phyloP scores from a whole-genome alignment of 2,888 invertebrate species.

The Hoplodrina ambigua region DNA sequence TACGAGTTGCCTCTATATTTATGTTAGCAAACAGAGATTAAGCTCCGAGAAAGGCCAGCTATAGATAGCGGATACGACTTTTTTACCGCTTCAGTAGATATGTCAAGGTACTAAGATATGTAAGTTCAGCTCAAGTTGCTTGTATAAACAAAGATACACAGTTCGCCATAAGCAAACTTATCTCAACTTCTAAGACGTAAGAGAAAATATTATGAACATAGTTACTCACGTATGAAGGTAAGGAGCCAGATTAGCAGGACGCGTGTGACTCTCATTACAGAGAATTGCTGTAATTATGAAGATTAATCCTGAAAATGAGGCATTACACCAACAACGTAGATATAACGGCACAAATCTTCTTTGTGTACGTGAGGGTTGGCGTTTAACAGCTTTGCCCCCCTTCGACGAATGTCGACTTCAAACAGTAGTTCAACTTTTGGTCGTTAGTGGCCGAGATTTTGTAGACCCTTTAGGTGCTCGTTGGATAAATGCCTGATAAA shows the following conservation, averaged over 20 bases:
- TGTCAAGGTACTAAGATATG: constrained; percentile 46
- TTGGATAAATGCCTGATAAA: constrained; percentile 44
- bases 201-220: constrained; percentile 62
- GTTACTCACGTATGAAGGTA: constrained; percentile 64
- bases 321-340: constrained; percentile 66
- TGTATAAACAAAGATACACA: constrained; percentile 58
- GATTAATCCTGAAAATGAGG: constrained; percentile 72
- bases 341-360: constrained; percentile 64
- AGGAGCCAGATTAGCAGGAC: constrained; percentile 68
- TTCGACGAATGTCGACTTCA: constrained; percentile 47
- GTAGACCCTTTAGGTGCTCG: constrained; percentile 50
- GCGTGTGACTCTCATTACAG: constrained; percentile 70
- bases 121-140: constrained; percentile 46
- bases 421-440: constrained; percentile 60
- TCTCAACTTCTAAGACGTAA: constrained; percentile 51
- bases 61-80: constrained; percentile 37
- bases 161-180: constrained; percentile 49
- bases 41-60: not conserved
- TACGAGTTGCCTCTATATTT: not conserved
- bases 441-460: constrained; percentile 55
- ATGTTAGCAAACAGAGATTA: constrained; percentile 32
- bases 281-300: constrained; percentile 73
- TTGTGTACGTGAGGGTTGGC: constrained; percentile 65
- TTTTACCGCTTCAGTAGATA: constrained; percentile 51
- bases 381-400: constrained; percentile 57